Evolutionary conservation across 2,113 vertebrate species (phyloP), one percentile per base, ranked within the genome.

Genomic region (Poeciliopsis occidentalis): DNA sequence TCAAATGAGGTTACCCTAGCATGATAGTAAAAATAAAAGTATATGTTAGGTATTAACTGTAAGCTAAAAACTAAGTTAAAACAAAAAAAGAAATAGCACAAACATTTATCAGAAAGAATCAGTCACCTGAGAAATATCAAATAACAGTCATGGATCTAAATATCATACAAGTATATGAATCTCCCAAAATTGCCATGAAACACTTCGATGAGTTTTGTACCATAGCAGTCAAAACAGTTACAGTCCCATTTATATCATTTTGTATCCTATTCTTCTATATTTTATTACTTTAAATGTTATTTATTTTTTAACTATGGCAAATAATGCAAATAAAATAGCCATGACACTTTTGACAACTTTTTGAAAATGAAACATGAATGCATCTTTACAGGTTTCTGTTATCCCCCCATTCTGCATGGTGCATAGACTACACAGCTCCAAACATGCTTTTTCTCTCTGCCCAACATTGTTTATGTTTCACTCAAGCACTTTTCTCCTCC

Each of bases 391-490:
- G 32, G 39, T 76, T 75, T 71, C 31, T 57, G 70, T 82, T 65
- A n/a, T 60, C 61, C 65, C 64, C 71, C 62, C 34, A 77, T 64
- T 39, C 78, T 39, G 65, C 65, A 47, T 72, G 63, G 66, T 84
- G 86, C 88, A 65, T 75, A 69, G 69, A 85, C 85, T 85, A 86
- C 79, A 72, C 83, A 86, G 76, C 79, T 76, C 84, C 82, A 86
- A 83, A 75, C 85, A 67, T 73, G 75, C 72, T 84, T 78, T 73
- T 87, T 82, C 73, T 88, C 83, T 79, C 75, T 70, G 81, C 81
- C 76, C 62, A 27, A 77, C 75, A 76, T 80, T 88, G 88, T 91
- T 92, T 88, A 88, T 82, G 70, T 87, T 90, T 83, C 84, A 83
- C 85, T 88, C 81, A 24, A 80, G 76, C 84, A 60, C 87, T 74